These are phyloP conservation scores for Uropsilus gracilis DNA, from an alignment of 2,113 vertebrate species.

Conservation along the genomic window DNA sequence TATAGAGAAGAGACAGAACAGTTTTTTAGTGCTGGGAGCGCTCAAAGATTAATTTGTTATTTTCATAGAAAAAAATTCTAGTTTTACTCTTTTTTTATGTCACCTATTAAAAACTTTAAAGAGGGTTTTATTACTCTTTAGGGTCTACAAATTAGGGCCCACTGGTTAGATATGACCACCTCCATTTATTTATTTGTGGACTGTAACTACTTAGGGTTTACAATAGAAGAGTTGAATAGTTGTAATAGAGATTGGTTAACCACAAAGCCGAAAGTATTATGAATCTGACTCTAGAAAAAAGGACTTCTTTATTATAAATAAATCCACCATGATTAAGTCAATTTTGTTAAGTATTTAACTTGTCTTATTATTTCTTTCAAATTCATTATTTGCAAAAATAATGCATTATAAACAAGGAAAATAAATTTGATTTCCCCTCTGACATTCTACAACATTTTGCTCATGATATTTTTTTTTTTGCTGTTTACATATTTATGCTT, in stretches of 20 bases:
- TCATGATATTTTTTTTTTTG: too few species aligned
- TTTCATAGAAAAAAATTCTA: slow-evolving; percentile 1
- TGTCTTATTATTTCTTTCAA: not conserved
- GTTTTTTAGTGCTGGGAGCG: not conserved
- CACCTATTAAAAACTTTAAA: not conserved
- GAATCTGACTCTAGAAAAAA: not conserved
- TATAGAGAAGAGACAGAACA: not conserved
- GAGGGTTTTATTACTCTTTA: not conserved
- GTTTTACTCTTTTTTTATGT: slow-evolving; percentile 21
- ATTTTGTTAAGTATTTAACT: not conserved
- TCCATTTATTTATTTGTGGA: not conserved
- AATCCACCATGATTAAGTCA: not conserved
- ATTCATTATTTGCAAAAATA: not conserved
- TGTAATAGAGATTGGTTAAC: not conserved
- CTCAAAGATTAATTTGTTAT: slow-evolving; percentile 1
- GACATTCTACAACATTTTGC: not conserved
- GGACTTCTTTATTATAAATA: not conserved
- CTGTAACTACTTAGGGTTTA: not conserved
- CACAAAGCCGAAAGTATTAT: not conserved
- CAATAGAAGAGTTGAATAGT: not conserved
- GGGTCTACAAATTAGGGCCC: not conserved
- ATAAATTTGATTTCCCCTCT: not conserved
- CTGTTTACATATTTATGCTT: too few species aligned
- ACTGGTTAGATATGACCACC: not conserved
- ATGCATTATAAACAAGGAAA: not conserved